These are phyloP conservation scores for Drosophila anomelani DNA, from an alignment of 2,888 invertebrate species.

Conservation along the genomic window DNA sequence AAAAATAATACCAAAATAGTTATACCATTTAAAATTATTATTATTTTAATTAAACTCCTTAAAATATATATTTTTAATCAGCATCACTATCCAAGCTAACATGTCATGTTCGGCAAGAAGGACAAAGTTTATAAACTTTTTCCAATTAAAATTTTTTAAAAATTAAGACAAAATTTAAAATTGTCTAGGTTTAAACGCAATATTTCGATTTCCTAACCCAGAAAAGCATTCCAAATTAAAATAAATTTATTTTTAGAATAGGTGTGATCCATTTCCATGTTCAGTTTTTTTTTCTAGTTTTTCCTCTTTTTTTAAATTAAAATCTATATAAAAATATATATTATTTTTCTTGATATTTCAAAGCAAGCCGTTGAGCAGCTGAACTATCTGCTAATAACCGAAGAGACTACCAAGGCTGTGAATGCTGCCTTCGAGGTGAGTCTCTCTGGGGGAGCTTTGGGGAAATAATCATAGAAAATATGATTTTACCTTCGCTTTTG, in stretches of 20 bases:
- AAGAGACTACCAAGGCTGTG: slow-evolving; percentile 26
- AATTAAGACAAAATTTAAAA: too few relatives aligned
- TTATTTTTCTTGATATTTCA: background rate
- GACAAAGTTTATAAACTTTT: too few relatives aligned
- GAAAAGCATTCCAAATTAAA: background rate
- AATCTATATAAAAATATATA: background rate
- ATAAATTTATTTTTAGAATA: background rate
- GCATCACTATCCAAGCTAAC: background rate
- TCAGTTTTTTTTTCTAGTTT: background rate
- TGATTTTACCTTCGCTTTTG: background rate
- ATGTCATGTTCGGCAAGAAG: too few relatives aligned
- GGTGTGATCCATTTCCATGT: background rate
- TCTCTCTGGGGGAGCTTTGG: background rate
- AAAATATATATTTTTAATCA: background rate
- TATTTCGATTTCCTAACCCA: too few relatives aligned
- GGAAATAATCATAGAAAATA: background rate
- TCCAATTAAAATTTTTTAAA: too few relatives aligned
- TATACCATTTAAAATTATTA: too few relatives aligned
- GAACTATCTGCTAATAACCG: slow-evolving; percentile 1
- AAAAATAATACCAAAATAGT: too few relatives aligned
- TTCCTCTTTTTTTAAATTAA: background rate
- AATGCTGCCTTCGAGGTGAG: slow-evolving; percentile 61
- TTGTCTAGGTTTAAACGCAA: too few relatives aligned
- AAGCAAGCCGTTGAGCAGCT: slow-evolving; percentile 1
- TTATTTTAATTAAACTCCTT: too few relatives aligned